Evolutionary conservation across 2,797 vertebrate species (phyloP).

Genomic region (Sylvilagus floridanus): DNA sequence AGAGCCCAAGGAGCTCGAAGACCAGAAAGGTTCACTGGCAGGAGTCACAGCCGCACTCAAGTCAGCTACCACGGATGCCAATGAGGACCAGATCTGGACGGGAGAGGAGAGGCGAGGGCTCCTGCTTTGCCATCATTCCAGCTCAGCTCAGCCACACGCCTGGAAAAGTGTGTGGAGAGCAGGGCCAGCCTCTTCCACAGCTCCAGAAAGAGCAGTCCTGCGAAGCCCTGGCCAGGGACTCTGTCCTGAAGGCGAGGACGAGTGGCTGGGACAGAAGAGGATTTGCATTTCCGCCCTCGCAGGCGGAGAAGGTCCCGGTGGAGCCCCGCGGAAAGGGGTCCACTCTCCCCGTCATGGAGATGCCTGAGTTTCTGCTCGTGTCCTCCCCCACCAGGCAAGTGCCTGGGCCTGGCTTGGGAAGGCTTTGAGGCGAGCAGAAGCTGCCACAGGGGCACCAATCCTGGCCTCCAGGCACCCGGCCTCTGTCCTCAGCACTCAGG

Average conservation of each 20-base stretch:
- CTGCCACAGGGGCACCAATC: not conserved
- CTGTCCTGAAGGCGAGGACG: not conserved
- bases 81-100: not conserved
- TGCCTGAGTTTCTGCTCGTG: not conserved
- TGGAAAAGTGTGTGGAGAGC: not conserved
- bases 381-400: not conserved
- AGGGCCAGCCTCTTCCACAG: slow-evolving; percentile 11
- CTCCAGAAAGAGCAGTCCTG: not conserved
- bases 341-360: not conserved
- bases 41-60: not conserved
- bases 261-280: not conserved
- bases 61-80: slow-evolving; percentile 7
- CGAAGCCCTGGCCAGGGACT: not conserved
- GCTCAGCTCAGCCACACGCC: not conserved
- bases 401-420: not conserved
- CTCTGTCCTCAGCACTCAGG: not conserved
- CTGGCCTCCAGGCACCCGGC: not conserved
- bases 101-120: not conserved
- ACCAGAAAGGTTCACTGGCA: not conserved
- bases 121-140: not conserved
- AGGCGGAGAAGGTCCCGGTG: not conserved
- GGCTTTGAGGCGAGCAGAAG: not conserved
- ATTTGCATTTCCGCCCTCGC: slow-evolving; percentile 14
- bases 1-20: not conserved
- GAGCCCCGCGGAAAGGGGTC: not conserved